Evolutionary conservation across 2,888 invertebrate species (phyloP), one percentile per base, ranked within the genome.

Genomic region (Cephonodes hylas): DNA sequence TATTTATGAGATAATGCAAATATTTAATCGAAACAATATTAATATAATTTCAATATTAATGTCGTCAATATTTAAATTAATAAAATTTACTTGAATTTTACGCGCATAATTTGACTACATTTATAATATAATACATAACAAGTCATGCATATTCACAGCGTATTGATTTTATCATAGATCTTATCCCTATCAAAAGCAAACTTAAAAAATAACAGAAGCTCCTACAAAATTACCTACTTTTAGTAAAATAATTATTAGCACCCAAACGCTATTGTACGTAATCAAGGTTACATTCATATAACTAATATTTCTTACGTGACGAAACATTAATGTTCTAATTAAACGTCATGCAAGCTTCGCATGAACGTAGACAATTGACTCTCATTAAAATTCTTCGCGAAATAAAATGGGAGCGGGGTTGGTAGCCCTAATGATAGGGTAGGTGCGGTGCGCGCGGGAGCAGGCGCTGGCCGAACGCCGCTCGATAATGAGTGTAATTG

Each of bases 401-500:
- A 44, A 20, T 53, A 27, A 18, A 13, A 8, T 15, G n/a, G 18
- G 7, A 10, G 53, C 18, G 18, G 10, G 18, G 18, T 18, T 18
- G 31, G 18, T 31, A 53, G 53, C 31, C 53, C 63, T 63, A 59
- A 63, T 59, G 25, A 38, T 56, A 63, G 59, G 63, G 56, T 59
- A 56, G 25, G 48, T 23, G 46, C 59, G 48, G n/a, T n/a, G 59
- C 59, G 71, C 70, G 69, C 75, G 64, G 64, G 76, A 79, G 76
- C 77, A 70, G 72, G 73, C 67, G 62, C 68, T 25, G 38, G 63
- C 42, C 59, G 56, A 59, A 38, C 59, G 73, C 76, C 83, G 79
- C 75, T 77, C 80, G 76, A 80, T 86, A 87, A 88, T 88, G 77
- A 83, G 81, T 79, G 76, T 84, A 87, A 87, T 89, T 86, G 84